Conservation (phyloP, 2,888 invertebrate genomes). For the Chorisops tibialis region DNA sequence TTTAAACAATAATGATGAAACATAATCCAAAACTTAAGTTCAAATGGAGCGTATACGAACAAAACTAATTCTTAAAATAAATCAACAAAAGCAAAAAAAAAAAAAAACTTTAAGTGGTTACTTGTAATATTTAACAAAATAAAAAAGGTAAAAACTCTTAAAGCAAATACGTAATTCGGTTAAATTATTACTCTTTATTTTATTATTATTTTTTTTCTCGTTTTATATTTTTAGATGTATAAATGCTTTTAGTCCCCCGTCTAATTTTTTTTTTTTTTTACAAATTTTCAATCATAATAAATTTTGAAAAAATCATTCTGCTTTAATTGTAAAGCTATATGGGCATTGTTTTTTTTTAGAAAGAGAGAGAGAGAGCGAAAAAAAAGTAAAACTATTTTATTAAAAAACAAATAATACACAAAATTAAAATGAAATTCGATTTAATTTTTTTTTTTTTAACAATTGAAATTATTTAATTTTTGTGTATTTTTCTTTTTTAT, state of each 20-base stretch:
- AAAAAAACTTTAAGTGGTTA: constrained; percentile 35
- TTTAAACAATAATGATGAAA: constrained; percentile 20
- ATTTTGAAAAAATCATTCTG: constrained; percentile 27
- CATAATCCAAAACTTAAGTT: constrained; percentile 48
- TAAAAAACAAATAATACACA: not conserved
- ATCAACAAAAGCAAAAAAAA: constrained; percentile 7
- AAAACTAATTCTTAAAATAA: constrained; percentile 35
- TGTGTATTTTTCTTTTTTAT: not conserved
- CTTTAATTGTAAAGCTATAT: constrained; percentile 48
- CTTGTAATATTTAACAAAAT: constrained; percentile 21
- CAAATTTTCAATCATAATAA: no score
- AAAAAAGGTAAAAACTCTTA: not conserved
- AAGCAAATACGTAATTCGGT: constrained; percentile 30
- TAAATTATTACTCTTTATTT: constrained; percentile 22
- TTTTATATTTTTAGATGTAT: constrained; percentile 12
- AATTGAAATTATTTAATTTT: not conserved
- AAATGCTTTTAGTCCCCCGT: no score
- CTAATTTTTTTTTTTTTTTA: no score
- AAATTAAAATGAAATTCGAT: no score
- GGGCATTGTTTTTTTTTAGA: constrained; percentile 43
- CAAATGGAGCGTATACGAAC: constrained; percentile 48
- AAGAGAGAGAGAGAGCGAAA: constrained; percentile 26
- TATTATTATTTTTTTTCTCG: constrained; percentile 14
- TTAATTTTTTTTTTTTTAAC: not conserved
- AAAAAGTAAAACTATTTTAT: not conserved